These are phyloP conservation scores for Scomber scombrus DNA, from an alignment of 2,113 vertebrate genomes.

Conservation along the genomic window DNA sequence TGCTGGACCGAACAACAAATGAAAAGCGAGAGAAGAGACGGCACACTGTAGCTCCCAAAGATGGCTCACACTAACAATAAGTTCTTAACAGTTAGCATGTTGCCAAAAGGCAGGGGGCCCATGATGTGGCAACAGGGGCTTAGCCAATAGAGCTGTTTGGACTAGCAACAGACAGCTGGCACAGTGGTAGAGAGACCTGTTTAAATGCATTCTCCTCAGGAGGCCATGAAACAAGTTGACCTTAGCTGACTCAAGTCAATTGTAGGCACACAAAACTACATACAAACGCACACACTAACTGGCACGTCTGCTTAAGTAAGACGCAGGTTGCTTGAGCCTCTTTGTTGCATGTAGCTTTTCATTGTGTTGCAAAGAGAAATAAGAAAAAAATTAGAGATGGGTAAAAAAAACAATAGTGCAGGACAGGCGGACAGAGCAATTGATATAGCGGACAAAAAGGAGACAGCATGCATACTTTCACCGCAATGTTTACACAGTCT, in stretches of 20 bases:
- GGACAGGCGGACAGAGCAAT: constrained; percentile 55
- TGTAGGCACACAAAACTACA: constrained; percentile 31
- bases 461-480: constrained; percentile 51
- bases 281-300: constrained; percentile 20
- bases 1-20: too few relatives aligned
- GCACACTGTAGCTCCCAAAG: not conserved
- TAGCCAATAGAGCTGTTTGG: constrained; percentile 62
- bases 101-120: constrained; percentile 27
- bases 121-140: constrained; percentile 72
- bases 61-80: constrained; percentile 9
- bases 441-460: constrained; percentile 62
- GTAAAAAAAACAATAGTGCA: constrained; percentile 22
- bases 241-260: constrained; percentile 45
- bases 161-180: constrained; percentile 64
- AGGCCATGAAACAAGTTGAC: constrained; percentile 49
- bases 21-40: too few relatives aligned
- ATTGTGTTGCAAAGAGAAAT: not conserved
- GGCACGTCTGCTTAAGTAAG: not conserved
- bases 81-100: constrained; percentile 38
- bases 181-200: constrained; percentile 38
- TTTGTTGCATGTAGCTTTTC: constrained; percentile 15
- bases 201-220: constrained; percentile 45
- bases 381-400: constrained; percentile 11
- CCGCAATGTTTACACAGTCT: constrained; percentile 70
- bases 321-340: constrained; percentile 15